Evolutionary conservation across 2,888 invertebrate genomes (phyloP), one percentile per base, ranked within the genome.

Genomic region (Micropterix aruncella): DNA sequence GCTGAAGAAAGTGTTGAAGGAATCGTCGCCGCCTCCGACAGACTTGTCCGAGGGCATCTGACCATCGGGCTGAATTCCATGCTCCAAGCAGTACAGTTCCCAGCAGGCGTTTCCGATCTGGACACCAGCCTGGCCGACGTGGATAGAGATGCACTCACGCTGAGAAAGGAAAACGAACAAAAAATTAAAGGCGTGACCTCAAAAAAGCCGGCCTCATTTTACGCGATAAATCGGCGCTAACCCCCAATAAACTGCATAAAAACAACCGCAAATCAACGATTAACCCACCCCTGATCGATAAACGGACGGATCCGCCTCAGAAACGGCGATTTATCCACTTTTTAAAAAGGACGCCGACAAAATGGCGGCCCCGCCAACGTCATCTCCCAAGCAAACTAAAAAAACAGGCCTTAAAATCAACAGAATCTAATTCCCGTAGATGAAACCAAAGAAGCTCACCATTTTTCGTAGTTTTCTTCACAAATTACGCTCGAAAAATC

Each of bases 1-100:
- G 56, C 84, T 84, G 78, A 89, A 89, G 77, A 89, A 89, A 44
- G 83, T 89, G 62, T 87, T 88, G 76, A 92, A 95, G 48, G 89
- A 90, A 69, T 93, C 92, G 60, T 95, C 94, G 46, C 89, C 87
- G 51, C 87, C 87, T 42, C 90, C 91, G 52, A 89, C 70, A 17
- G 79, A 79, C 57, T 79, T 79, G 60, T 91, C 90, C 9, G 83
- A 83, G 38, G 89, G 89, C 85, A 88, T 86, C 62, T 83, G 83
- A 12, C 88, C 88, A 58, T 88, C 85, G 27, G 87, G 85, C 61
- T 86, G 84, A 56, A 87, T 88, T 18, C 81, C 81, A 66, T 86
- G 86, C 58, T 87, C 86, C 51, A 87, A 65, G 57, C 86, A 87
- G 62, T 87, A 87, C 48, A 87, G 63, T 60, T 87, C 87, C 87